Conservation (phyloP, 2,113 vertebrate species). For the Psettodes erumei region DNA sequence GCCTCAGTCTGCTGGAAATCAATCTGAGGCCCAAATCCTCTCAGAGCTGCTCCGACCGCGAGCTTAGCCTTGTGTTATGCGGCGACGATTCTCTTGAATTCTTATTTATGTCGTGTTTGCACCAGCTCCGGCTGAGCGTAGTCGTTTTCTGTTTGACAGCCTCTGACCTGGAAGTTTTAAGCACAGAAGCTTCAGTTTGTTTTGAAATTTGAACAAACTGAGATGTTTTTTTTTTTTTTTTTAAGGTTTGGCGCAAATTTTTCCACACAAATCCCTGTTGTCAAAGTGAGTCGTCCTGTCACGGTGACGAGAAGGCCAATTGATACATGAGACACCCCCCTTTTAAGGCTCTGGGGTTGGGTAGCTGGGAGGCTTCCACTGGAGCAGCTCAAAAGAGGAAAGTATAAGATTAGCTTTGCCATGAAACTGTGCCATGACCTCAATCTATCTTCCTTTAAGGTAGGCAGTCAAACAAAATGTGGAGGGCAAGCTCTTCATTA, state of each 20-base stretch:
- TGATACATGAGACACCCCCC: slow-evolving; percentile 71
- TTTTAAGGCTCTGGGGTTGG: slow-evolving; percentile 71
- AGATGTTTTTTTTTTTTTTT: slow-evolving; percentile 7
- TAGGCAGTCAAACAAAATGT: slow-evolving; percentile 22
- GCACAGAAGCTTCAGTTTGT: background rate
- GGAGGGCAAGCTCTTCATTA: background rate
- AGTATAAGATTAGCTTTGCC: slow-evolving; percentile 73
- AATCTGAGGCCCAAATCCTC: slow-evolving; percentile 66
- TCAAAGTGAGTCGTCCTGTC: slow-evolving; percentile 42
- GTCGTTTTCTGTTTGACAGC: background rate
- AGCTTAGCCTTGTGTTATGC: slow-evolving; percentile 30
- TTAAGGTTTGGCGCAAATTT: slow-evolving; percentile 16
- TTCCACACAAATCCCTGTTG: slow-evolving; percentile 38
- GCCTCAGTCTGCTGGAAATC: slow-evolving; percentile 64
- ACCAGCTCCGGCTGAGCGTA: background rate
- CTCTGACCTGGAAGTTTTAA: background rate
- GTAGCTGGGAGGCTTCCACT: slow-evolving; percentile 61
- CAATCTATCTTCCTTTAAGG: slow-evolving; percentile 34
- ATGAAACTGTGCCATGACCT: slow-evolving; percentile 64
- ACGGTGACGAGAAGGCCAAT: slow-evolving; percentile 42
- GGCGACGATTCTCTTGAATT: background rate
- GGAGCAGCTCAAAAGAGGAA: slow-evolving; percentile 72
- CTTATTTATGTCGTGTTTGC: slow-evolving; percentile 4
- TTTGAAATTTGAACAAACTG: background rate
- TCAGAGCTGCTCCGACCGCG: slow-evolving; percentile 26